These are phyloP conservation scores for Enchytraeus crypticus DNA, from an alignment of 2,888 invertebrate genomes.

Conservation along the genomic window DNA sequence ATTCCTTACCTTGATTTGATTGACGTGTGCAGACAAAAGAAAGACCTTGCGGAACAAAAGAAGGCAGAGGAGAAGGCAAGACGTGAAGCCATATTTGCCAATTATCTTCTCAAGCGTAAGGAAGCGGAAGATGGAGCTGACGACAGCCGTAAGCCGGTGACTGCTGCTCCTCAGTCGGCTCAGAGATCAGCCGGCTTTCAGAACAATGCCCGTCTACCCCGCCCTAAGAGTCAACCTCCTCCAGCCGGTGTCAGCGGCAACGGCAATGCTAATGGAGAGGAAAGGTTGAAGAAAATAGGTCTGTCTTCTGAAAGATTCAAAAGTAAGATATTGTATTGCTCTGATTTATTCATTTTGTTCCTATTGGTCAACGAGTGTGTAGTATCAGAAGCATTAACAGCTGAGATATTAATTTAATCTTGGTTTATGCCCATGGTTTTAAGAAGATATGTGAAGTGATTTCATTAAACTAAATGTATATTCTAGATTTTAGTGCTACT, in stretches of 20 bases:
- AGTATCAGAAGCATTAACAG: too few relatives aligned
- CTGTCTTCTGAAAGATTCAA: too few relatives aligned
- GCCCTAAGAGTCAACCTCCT: constrained; percentile 9
- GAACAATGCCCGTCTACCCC: neutral
- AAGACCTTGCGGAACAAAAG: constrained; percentile 60
- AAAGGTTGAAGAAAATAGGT: neutral
- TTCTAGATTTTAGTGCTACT: too few relatives aligned
- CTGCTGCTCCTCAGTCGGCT: neutral
- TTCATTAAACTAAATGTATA: too few relatives aligned
- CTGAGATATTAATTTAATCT: too few relatives aligned
- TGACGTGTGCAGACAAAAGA: constrained; percentile 55
- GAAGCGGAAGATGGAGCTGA: constrained; percentile 70
- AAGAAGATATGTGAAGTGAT: too few relatives aligned
- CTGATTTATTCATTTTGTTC: too few relatives aligned
- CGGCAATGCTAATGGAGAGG: neutral
- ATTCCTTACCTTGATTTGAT: too few relatives aligned
- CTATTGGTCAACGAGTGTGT: too few relatives aligned
- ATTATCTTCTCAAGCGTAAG: constrained; percentile 85
- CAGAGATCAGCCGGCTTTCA: neutral
- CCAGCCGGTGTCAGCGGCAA: neutral
- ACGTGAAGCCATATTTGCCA: constrained; percentile 77
- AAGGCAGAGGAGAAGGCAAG: constrained; percentile 77
- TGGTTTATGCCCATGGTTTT: too few relatives aligned
- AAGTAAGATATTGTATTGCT: too few relatives aligned
- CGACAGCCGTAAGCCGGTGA: constrained; percentile 1